phyloP scores from a whole-genome alignment of 2,797 vertebrate genomes.

The Oryzias dopingdopingensis region DNA sequence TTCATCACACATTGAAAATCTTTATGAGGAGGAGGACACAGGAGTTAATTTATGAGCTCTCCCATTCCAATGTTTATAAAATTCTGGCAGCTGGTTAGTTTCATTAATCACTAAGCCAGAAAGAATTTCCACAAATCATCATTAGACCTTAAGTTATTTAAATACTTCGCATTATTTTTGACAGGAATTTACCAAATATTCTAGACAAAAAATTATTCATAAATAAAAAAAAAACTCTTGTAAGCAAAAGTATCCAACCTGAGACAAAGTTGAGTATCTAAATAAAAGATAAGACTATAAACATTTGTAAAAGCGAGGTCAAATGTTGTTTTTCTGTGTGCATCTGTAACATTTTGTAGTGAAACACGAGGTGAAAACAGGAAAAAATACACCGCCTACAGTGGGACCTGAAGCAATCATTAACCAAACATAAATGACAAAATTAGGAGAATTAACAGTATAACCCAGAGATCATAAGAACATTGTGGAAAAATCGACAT shows the following conservation, averaged over 20 bases:
- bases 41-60: not conserved
- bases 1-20: not conserved
- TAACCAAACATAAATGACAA: not conserved
- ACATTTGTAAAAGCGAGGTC: too few species aligned
- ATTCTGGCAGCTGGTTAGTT: too few species aligned
- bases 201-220: not conserved
- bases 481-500: not conserved
- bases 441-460: not conserved
- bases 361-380: not conserved
- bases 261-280: not conserved
- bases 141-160: too few species aligned
- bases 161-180: too few species aligned
- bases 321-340: too few species aligned
- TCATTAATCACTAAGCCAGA: too few species aligned
- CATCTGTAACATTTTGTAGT: too few species aligned
- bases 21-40: not conserved
- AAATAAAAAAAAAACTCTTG: not conserved
- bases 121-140: too few species aligned
- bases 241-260: not conserved
- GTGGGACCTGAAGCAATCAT: not conserved
- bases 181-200: too few species aligned
- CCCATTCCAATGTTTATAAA: too few species aligned
- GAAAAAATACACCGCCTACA: not conserved
- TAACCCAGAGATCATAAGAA: not conserved
- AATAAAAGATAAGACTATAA: too few species aligned